These are phyloP conservation scores for Darevskia mixta DNA, from an alignment of 2,797 vertebrate genomes.

Conservation along the genomic window DNA sequence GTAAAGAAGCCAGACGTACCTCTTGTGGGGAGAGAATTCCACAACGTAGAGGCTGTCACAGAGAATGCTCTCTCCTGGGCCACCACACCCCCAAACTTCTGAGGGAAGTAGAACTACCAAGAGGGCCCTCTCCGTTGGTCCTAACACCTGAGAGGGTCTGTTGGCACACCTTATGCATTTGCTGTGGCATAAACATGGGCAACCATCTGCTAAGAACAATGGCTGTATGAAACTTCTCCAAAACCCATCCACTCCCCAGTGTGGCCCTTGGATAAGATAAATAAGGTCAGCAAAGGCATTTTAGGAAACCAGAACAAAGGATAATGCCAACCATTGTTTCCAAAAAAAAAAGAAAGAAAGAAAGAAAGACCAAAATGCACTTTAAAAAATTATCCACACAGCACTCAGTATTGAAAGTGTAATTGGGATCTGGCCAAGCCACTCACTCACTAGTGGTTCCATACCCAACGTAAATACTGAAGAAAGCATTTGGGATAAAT, in stretches of 20 bases:
- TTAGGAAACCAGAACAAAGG: background rate
- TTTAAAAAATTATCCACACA: constrained; percentile 24
- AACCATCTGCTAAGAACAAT: background rate
- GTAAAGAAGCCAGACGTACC: too few species aligned
- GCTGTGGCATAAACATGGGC: background rate
- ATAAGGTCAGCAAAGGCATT: background rate
- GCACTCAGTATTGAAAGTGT: background rate
- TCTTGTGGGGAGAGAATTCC: too few species aligned
- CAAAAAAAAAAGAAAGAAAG: background rate
- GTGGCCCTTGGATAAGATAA: background rate
- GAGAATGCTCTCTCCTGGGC: too few species aligned
- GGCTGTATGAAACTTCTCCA: background rate
- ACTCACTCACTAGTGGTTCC: constrained; percentile 14
- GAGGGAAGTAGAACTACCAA: too few species aligned
- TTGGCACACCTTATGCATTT: background rate
- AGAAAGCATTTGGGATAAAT: constrained; percentile 3
- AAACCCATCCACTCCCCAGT: background rate
- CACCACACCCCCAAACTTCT: too few species aligned
- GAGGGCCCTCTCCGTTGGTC: too few species aligned
- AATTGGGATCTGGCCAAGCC: constrained; percentile 6
- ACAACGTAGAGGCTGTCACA: too few species aligned
- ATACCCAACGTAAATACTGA: background rate
- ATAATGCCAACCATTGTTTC: background rate
- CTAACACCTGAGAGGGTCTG: background rate
- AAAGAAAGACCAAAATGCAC: background rate